Percentiles rank a stretch among this genome's conserved stretches.
Evolutionary conservation across 2,888 invertebrate species (phyloP).

Genomic region (Hirtodrosophila alboralis): DNA sequence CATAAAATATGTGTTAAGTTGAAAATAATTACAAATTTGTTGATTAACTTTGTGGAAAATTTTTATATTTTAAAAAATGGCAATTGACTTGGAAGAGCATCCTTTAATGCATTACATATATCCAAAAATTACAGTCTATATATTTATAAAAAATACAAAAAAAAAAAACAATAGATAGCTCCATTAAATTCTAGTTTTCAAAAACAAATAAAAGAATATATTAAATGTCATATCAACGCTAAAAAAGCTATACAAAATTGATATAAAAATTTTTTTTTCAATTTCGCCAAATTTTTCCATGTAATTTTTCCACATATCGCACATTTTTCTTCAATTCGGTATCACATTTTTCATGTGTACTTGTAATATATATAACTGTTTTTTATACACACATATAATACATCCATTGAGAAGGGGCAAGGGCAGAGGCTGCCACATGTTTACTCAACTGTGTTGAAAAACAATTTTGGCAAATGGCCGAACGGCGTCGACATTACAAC

Average conservation of each 20-base stretch:
- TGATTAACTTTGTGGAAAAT: too few species aligned
- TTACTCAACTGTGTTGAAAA: conserved; percentile 83
- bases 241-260: background rate
- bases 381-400: conserved; percentile 58
- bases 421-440: conserved; percentile 63
- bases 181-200: too few species aligned
- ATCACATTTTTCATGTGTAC: conserved; percentile 34
- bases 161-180: too few species aligned
- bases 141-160: too few species aligned
- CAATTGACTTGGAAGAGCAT: too few species aligned
- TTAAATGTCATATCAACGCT: too few species aligned
- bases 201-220: background rate
- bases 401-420: conserved; percentile 2
- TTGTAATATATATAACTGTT: conserved; percentile 27
- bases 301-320: conserved; percentile 11
- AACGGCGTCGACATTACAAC: conserved; percentile 64
- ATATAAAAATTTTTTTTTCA: background rate
- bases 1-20: too few species aligned
- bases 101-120: too few species aligned
- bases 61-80: too few species aligned
- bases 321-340: conserved; percentile 12
- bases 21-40: too few species aligned
- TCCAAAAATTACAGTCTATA: too few species aligned
- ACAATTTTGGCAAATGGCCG: conserved; percentile 81
- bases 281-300: conserved; percentile 4